phyloP scores from a whole-genome alignment of 2,888 invertebrate species.

The Abscondita cerata region DNA sequence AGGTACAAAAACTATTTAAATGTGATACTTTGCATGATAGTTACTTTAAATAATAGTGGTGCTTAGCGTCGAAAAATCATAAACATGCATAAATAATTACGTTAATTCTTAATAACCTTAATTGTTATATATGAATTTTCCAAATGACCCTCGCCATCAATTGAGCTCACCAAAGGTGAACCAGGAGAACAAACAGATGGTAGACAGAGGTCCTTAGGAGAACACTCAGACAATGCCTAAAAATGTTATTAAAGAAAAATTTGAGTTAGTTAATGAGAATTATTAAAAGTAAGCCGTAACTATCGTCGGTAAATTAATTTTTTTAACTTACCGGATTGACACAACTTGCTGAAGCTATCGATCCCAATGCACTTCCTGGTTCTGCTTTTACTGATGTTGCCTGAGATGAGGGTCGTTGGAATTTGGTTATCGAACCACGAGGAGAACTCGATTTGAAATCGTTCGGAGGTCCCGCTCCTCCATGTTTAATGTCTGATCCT shows the following conservation, averaged over 20 bases:
- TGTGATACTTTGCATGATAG: not conserved
- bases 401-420: slow-evolving; percentile 60
- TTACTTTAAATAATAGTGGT: not conserved
- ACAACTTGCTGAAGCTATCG: slow-evolving; percentile 57
- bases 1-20: slow-evolving; percentile 3
- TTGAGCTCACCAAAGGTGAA: slow-evolving; percentile 58
- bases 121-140: slow-evolving; percentile 47
- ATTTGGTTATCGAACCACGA: slow-evolving; percentile 43
- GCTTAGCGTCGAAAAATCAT: not conserved
- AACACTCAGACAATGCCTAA: slow-evolving; percentile 65
- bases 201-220: slow-evolving; percentile 63
- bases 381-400: slow-evolving; percentile 65
- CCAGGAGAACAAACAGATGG: slow-evolving; percentile 59
- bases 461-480: not conserved
- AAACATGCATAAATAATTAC: slow-evolving; percentile 13
- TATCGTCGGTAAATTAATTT: not conserved
- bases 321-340: slow-evolving; percentile 53
- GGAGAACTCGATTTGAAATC: slow-evolving; percentile 44
- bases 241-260: slow-evolving; percentile 34
- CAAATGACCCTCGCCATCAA: slow-evolving; percentile 53
- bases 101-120: slow-evolving; percentile 48
- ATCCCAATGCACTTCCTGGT: slow-evolving; percentile 61
- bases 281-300: not conserved
- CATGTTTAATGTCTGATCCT: slow-evolving; percentile 32
- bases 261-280: not conserved